Percentiles rank a stretch among this genome's conserved stretches.
Evolutionary conservation across 2,888 invertebrate genomes (phyloP).

Genomic region (Athalia cordata): DNA sequence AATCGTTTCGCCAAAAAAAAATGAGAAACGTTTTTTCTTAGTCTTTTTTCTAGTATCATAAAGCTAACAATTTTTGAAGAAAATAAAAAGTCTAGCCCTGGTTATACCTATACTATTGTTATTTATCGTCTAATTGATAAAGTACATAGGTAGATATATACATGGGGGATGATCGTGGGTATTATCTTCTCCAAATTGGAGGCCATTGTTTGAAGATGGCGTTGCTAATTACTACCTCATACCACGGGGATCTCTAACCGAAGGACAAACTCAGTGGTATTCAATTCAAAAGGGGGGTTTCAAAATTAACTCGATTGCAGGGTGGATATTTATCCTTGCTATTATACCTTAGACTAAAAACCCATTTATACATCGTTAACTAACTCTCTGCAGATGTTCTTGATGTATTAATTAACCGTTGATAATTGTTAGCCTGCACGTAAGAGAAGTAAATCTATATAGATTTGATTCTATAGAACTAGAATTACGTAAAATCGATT

Average conservation of each 20-base stretch:
- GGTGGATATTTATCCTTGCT: constrained; percentile 19
- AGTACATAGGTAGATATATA: not conserved
- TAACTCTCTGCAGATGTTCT: too few relatives aligned
- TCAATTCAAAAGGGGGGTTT: constrained; percentile 56
- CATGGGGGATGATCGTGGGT: constrained; percentile 25
- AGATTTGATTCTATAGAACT: too few relatives aligned
- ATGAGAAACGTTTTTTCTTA: not conserved
- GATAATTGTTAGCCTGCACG: too few relatives aligned
- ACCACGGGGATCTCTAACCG: constrained; percentile 52
- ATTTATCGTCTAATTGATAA: not conserved
- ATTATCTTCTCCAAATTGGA: constrained; percentile 63
- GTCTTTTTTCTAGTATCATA: not conserved
- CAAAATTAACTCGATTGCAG: constrained; percentile 63
- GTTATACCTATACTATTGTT: too few relatives aligned
- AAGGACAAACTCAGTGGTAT: not conserved
- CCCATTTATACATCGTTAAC: too few relatives aligned
- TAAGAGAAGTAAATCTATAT: too few relatives aligned
- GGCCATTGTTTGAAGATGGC: constrained; percentile 64
- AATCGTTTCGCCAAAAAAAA: too few relatives aligned
- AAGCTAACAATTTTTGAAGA: too few relatives aligned
- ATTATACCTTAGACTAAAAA: not conserved
- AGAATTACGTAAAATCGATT: too few relatives aligned
- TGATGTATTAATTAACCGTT: too few relatives aligned
- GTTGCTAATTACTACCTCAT: constrained; percentile 60
- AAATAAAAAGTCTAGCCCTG: too few relatives aligned